Evolutionary conservation across 2,888 invertebrate genomes (phyloP).

Genomic region (Phyllotreta cruciferae): DNA sequence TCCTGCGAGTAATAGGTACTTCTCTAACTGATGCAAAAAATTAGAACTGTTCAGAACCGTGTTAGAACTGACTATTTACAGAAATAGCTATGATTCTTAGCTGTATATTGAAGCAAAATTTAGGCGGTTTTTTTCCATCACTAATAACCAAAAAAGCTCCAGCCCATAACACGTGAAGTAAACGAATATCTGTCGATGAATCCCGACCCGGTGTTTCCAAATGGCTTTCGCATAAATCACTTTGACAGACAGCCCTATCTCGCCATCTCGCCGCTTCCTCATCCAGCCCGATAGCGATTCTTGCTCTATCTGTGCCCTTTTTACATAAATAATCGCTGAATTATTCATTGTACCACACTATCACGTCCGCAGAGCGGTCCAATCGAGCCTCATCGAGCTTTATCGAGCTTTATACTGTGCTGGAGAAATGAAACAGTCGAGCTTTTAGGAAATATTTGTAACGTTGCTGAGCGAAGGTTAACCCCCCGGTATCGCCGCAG

Average conservation of each 20-base stretch:
- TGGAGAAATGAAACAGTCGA: conserved; percentile 4
- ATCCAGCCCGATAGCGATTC: conserved; percentile 47
- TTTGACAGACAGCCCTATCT: conserved; percentile 58
- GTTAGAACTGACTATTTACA: too few relatives aligned
- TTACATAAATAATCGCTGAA: conserved; percentile 55
- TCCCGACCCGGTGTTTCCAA: conserved; percentile 40
- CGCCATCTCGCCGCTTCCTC: conserved; percentile 48
- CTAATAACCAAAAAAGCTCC: conserved; percentile 21
- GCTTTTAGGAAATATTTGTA: neutral
- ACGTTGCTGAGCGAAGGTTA: too few relatives aligned
- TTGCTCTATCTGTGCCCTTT: conserved; percentile 49
- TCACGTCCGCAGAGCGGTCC: conserved; percentile 37
- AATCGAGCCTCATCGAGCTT: conserved; percentile 10
- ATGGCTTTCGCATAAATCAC: conserved; percentile 59
- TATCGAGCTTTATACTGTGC: neutral
- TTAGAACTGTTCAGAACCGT: too few relatives aligned
- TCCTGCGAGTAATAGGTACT: too few relatives aligned
- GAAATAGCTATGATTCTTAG: too few relatives aligned
- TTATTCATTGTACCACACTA: conserved; percentile 53
- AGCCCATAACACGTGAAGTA: conserved; percentile 34
- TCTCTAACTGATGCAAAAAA: too few relatives aligned
- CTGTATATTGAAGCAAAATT: too few relatives aligned
- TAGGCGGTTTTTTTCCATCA: neutral
- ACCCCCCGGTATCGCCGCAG: conserved; percentile 37
- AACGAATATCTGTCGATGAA: conserved; percentile 47